Conservation (phyloP, 1,140 invertebrate species). For the Zaprionus africanus region DNA sequence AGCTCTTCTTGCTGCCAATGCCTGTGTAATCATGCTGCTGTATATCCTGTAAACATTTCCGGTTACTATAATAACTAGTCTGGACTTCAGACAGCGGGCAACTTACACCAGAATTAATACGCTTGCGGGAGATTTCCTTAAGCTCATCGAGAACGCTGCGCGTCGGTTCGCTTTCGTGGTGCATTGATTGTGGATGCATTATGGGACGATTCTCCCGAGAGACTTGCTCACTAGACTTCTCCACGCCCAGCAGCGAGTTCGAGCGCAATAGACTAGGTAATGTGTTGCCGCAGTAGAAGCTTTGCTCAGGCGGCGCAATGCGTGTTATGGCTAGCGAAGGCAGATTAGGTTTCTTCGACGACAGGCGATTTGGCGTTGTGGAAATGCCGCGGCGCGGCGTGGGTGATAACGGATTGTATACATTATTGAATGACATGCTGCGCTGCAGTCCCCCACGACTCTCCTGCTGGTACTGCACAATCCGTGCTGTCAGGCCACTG, state of each 20-base stretch:
- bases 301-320: conserved; percentile 82
- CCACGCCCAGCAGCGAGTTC: conserved; percentile 69
- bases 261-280: conserved; percentile 73
- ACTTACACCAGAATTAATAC: conserved; percentile 85
- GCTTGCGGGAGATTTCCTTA: conserved; percentile 85
- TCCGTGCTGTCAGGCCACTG: conserved; percentile 83
- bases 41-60: conserved; percentile 63
- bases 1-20: conserved; percentile 63
- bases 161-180: conserved; percentile 80
- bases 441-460: conserved; percentile 55
- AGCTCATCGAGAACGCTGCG: conserved; percentile 85
- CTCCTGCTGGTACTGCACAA: conserved; percentile 84
- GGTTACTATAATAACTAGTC: conserved; percentile 5
- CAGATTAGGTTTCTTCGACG: conserved; percentile 67
- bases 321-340: conserved; percentile 77
- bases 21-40: conserved; percentile 45
- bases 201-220: conserved; percentile 80
- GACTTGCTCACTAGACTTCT: conserved; percentile 64
- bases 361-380: conserved; percentile 50
- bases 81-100: not conserved
- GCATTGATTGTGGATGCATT: conserved; percentile 71
- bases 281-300: conserved; percentile 70
- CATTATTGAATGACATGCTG: conserved; percentile 68
- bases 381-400: conserved; percentile 73
- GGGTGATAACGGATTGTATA: conserved; percentile 78